Percentiles rank a stretch among this genome's conserved stretches.
Conservation (phyloP, 2,797 vertebrate genomes). For the Trichosurus vulpecula region DNA sequence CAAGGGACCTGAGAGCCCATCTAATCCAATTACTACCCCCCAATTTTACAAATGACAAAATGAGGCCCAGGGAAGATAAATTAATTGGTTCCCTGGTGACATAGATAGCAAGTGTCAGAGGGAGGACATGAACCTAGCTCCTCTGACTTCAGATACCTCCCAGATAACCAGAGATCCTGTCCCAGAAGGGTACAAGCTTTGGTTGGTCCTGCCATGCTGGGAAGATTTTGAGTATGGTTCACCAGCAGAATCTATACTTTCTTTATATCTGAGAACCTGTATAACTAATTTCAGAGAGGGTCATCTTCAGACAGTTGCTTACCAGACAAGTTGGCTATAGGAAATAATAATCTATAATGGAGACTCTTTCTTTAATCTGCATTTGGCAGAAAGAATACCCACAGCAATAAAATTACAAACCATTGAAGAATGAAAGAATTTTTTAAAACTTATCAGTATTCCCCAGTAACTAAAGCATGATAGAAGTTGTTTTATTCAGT, state of each 20-base stretch:
- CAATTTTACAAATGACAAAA: not conserved
- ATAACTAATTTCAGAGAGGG: not conserved
- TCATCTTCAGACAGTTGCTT: not conserved
- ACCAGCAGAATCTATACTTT: not conserved
- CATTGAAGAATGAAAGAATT: not conserved
- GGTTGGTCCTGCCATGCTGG: not conserved
- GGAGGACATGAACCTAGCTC: not conserved
- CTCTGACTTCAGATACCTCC: not conserved
- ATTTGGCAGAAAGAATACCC: not conserved
- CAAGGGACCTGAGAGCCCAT: not conserved
- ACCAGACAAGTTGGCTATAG: not conserved
- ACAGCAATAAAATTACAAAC: not conserved
- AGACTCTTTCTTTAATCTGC: not conserved
- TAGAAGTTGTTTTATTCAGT: not conserved
- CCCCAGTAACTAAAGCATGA: not conserved
- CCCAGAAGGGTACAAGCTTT: not conserved
- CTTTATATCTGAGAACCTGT: not conserved
- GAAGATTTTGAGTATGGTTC: not conserved
- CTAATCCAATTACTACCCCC: not conserved
- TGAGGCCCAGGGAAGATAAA: not conserved
- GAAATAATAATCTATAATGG: not conserved
- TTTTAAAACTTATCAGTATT: not conserved
- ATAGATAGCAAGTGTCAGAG: not conserved
- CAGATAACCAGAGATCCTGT: not conserved
- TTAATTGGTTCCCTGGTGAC: not conserved